phyloP scores from a whole-genome alignment of 2,888 invertebrate genomes.

The Rutpela maculata region DNA sequence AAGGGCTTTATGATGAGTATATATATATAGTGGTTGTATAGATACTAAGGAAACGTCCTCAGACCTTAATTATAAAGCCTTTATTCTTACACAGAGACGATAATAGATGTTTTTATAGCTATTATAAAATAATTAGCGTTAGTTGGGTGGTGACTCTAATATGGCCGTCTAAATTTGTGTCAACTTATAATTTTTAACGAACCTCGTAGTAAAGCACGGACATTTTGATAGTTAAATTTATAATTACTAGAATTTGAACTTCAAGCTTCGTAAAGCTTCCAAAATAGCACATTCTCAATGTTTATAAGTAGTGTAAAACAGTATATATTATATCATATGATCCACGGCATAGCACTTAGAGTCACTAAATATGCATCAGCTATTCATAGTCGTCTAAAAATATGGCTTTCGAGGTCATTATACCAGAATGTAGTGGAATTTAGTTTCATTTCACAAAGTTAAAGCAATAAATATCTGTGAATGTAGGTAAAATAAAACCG shows the following conservation, averaged over 20 bases:
- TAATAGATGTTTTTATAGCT: too few species aligned
- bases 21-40: too few species aligned
- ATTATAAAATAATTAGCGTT: too few species aligned
- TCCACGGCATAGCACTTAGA: constrained; percentile 51
- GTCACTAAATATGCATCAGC: constrained; percentile 54
- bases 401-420: constrained; percentile 64
- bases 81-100: too few species aligned
- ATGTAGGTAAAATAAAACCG: constrained; percentile 40
- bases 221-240: not conserved
- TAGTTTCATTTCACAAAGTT: constrained; percentile 39
- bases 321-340: constrained; percentile 53
- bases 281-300: not conserved
- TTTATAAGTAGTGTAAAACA: not conserved
- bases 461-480: constrained; percentile 42
- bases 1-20: too few species aligned
- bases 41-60: too few species aligned
- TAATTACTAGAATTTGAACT: not conserved
- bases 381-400: constrained; percentile 65
- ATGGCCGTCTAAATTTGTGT: too few species aligned
- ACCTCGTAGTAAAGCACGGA: too few species aligned
- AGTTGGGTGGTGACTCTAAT: too few species aligned
- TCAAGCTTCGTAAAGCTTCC: not conserved
- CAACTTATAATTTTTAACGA: too few species aligned
- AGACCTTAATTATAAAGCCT: too few species aligned
- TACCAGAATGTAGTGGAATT: constrained; percentile 56